A percentile compares a stretch with the other conserved stretches of the same genome.
Conservation (phyloP, 2,888 invertebrate species). For the Danaus chrysippus region DNA sequence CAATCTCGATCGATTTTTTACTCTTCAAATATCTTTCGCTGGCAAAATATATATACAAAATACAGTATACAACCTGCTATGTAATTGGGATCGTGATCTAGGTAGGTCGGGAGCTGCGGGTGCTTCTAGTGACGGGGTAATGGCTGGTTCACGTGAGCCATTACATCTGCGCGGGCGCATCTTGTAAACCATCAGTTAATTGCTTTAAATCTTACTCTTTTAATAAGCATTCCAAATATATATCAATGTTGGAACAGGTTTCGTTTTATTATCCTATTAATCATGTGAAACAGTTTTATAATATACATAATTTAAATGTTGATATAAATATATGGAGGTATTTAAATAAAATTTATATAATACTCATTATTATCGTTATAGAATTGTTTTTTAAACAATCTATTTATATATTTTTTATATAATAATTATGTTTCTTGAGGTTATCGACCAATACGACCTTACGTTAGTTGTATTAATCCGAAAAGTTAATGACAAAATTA, state of each 20-base stretch:
- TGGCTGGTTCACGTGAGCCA: conserved; percentile 57
- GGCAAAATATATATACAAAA: conserved; percentile 33
- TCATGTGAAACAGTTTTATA: background rate
- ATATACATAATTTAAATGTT: background rate
- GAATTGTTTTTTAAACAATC: too few relatives aligned
- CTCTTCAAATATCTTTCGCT: background rate
- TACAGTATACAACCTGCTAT: conserved; percentile 26
- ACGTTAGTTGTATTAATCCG: conserved; percentile 56
- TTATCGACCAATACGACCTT: conserved; percentile 53
- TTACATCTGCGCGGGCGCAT: conserved; percentile 41
- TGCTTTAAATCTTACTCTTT: conserved; percentile 17
- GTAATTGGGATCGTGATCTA: conserved; percentile 32
- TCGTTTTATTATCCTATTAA: background rate
- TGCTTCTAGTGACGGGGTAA: conserved; percentile 53
- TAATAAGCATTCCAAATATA: conserved; percentile 3
- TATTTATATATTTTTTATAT: background rate
- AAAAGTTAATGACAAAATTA: conserved; percentile 70
- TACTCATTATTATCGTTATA: too few relatives aligned
- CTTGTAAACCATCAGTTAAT: conserved; percentile 24
- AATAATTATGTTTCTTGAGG: conserved; percentile 12
- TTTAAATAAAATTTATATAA: too few relatives aligned
- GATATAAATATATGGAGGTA: background rate
- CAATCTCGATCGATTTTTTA: too few relatives aligned
- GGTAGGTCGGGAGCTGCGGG: conserved; percentile 46
- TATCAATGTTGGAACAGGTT: background rate